Evolutionary conservation across 2,797 vertebrate genomes (phyloP), one percentile per base, ranked within the genome.

Genomic region (Gallinago nigripennis): DNA sequence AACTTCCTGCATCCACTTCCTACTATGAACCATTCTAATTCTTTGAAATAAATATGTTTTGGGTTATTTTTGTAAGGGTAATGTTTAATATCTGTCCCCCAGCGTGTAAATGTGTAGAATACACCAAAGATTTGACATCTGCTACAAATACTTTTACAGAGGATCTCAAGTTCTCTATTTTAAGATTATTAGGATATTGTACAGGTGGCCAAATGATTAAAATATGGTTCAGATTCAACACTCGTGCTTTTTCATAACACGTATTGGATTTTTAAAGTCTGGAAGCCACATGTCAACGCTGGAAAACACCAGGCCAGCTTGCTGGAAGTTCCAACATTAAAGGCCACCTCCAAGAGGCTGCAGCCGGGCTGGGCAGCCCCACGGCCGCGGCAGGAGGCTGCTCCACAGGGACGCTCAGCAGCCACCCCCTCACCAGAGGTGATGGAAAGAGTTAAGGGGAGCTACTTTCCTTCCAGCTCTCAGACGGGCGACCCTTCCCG

Each of bases 141-240:
- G 97, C 95, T 97, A 65, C 28, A 39, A 96, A 97, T 95, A 95
- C 91, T 77, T 85, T 86, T 77, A 86, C 90, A 94, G 95, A 94
- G 85, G 79, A 83, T 73, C 88, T 94, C 89, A 48, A 91, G 68
- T 78, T 94, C 90, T 94, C 84, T 94, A 92, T 97, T 96, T 97
- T 94, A 91, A 92, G 91, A 92, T 92, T 90, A 95, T 88, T 94
- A 84, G 83, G 92, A 95, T 88, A 95, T 95, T 81, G 75, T 92
- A 90, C 96, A 97, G 97, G 97, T 97, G 97, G 96, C 57, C 92
- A 95, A 96, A 97, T 95, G 80, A 97, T 95, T 97, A 87, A 97
- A 96, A 92, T 78, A 96, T 92, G 95, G 89, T 94, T 97, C 94
- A 70, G 84, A 96, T 95, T 93, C 94, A 88, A 53, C 70, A 88